Percentiles rank a stretch among this genome's conserved stretches.
phyloP scores from a whole-genome alignment of 2,888 invertebrate species.

The Oxytorus armatus region DNA sequence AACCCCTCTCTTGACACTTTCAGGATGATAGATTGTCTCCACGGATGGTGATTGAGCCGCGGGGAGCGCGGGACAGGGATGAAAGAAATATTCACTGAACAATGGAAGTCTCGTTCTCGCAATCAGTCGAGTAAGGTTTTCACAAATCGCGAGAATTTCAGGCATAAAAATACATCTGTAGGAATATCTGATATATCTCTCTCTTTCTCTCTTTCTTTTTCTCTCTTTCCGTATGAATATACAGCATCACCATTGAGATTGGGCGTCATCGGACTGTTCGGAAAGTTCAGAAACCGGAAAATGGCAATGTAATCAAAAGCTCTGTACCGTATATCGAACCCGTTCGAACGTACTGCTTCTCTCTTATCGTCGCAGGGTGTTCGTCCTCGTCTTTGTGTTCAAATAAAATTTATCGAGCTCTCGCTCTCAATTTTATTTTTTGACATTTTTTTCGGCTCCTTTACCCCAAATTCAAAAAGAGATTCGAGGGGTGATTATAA shows the following conservation, averaged over 20 bases:
- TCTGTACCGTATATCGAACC: constrained; percentile 52
- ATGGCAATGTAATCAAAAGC: constrained; percentile 61
- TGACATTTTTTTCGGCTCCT: constrained; percentile 9
- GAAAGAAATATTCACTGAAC: constrained; percentile 62
- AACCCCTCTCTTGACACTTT: no score
- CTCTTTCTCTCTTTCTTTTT: constrained; percentile 12
- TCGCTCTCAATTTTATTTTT: no score
- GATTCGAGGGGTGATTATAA: background rate
- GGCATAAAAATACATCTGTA: constrained; percentile 44
- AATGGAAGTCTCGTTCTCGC: constrained; percentile 56
- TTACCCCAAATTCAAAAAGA: constrained; percentile 5
- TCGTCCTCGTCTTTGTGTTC: constrained; percentile 5
- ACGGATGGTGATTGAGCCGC: no score
- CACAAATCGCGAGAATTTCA: constrained; percentile 23
- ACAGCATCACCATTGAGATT: constrained; percentile 33
- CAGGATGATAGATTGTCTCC: constrained; percentile 58
- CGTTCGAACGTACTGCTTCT: constrained; percentile 37
- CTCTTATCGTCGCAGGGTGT: background rate
- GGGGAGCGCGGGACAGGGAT: constrained; percentile 26
- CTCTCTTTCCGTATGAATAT: background rate
- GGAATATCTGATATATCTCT: constrained; percentile 41
- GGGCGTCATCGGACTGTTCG: constrained; percentile 31
- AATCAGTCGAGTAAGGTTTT: constrained; percentile 56
- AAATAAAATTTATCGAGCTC: constrained; percentile 51
- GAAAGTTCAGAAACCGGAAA: constrained; percentile 51